A percentile compares a stretch with the other conserved stretches of the same genome.
Conservation (phyloP, 2,888 invertebrate genomes). For the Eustalomyia histrio region DNA sequence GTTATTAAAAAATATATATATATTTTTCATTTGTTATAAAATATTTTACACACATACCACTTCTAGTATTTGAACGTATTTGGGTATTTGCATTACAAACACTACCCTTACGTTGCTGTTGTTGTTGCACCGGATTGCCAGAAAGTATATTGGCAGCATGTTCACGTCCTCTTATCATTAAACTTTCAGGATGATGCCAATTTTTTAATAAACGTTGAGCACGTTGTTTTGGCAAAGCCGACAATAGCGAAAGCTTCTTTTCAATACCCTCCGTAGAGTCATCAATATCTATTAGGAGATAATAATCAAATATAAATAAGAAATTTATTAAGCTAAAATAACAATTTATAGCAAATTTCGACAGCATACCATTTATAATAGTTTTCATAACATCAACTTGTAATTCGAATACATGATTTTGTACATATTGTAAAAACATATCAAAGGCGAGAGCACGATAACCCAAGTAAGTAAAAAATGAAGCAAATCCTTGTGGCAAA, state of each 20-base stretch:
- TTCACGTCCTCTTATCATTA: conserved; percentile 88
- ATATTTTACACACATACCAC: conserved; percentile 70
- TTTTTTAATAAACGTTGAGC: conserved; percentile 88
- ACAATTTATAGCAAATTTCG: background rate
- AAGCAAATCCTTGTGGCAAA: conserved; percentile 91
- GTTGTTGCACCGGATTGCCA: conserved; percentile 82
- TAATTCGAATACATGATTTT: conserved; percentile 90
- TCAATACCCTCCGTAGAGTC: conserved; percentile 82
- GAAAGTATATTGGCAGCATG: conserved; percentile 90
- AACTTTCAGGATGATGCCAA: conserved; percentile 88
- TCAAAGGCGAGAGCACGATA: conserved; percentile 88
- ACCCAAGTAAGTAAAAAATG: conserved; percentile 93
- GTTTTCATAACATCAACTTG: conserved; percentile 93
- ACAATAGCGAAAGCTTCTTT: conserved; percentile 86
- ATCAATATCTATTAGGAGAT: conserved; percentile 78
- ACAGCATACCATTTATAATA: conserved; percentile 85
- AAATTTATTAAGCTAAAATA: background rate
- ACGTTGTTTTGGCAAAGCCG: conserved; percentile 87
- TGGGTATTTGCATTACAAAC: conserved; percentile 65
- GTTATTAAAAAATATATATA: background rate
- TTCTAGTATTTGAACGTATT: conserved; percentile 69
- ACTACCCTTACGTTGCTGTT: conserved; percentile 71
- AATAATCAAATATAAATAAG: background rate
- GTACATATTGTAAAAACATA: conserved; percentile 91
- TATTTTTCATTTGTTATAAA: too few relatives aligned